These are phyloP conservation scores for Salvator merianae DNA, from an alignment of 2,113 vertebrate genomes.

Conservation along the genomic window DNA sequence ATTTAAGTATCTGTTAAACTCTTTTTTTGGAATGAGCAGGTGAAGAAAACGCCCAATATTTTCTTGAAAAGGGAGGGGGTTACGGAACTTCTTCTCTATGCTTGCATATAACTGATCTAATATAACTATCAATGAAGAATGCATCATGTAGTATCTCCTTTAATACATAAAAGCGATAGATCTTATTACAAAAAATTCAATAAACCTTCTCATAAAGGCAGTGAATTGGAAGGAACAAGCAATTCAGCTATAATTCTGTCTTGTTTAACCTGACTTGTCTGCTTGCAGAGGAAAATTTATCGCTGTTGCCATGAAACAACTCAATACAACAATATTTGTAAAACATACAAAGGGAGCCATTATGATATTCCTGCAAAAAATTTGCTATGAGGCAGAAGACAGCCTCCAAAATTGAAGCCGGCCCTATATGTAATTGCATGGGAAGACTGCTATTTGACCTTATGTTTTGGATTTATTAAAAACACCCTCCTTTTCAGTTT, in stretches of 20 bases:
- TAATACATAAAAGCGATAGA: conserved; percentile 38
- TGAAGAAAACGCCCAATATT: neutral
- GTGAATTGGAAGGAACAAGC: conserved; percentile 26
- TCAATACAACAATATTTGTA: conserved; percentile 49
- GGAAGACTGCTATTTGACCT: neutral
- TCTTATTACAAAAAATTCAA: conserved; percentile 48
- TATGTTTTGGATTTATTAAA: neutral
- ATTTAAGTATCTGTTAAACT: neutral
- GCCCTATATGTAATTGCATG: neutral
- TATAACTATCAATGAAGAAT: conserved; percentile 4
- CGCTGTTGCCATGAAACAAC: conserved; percentile 44
- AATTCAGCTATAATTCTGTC: conserved; percentile 37
- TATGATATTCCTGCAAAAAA: neutral
- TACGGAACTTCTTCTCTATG: neutral
- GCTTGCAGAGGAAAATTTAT: conserved; percentile 57
- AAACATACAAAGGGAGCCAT: conserved; percentile 38
- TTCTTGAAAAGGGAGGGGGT: neutral
- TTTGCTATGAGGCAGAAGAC: neutral
- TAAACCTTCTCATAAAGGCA: conserved; percentile 31
- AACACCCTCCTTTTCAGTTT: neutral
- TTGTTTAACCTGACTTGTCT: conserved; percentile 15
- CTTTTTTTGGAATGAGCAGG: neutral
- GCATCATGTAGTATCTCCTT: conserved; percentile 24
- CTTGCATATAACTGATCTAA: conserved; percentile 11
- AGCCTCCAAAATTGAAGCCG: neutral